A percentile compares a stretch with the other conserved stretches of the same genome.
These are phyloP conservation scores for Acinonyx jubatus DNA, from an alignment of 2,113 vertebrate species.

Conservation along the genomic window DNA sequence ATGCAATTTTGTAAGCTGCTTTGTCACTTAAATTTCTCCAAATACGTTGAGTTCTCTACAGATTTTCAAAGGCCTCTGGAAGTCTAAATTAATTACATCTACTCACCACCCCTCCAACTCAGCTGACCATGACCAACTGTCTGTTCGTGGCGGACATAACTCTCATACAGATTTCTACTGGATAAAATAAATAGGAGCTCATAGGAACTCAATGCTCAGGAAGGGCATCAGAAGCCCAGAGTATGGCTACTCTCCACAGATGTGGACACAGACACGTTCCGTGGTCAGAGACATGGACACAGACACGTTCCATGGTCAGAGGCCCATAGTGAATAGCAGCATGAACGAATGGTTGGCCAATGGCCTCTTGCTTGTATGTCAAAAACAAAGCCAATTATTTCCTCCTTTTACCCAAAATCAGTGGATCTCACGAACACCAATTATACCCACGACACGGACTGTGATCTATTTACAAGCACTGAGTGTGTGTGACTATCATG, in stretches of 20 bases:
- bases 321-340: not conserved
- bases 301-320: not conserved
- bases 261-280: not conserved
- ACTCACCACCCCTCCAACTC: not conserved
- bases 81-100: not conserved
- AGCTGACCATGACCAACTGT: not conserved
- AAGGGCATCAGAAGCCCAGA: not conserved
- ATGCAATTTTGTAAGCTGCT: not conserved
- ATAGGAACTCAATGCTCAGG: not conserved
- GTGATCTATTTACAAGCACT: not conserved
- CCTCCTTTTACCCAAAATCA: not conserved
- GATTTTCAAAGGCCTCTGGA: not conserved
- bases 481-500: not conserved
- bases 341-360: not conserved
- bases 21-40: not conserved
- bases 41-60: not conserved
- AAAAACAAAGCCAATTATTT: not conserved
- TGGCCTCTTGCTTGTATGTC: not conserved
- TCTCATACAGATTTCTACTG: not conserved
- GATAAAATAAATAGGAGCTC: not conserved
- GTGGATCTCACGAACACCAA: not conserved
- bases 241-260: accelerated
- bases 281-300: not conserved
- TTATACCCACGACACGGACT: not conserved
- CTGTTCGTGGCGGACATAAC: accelerated